A percentile compares a stretch with the other conserved stretches of the same genome.
These are phyloP conservation scores for Bolinopsis microptera DNA, from an alignment of 37 sponge, comb jelly and placozoan species.

Conservation along the genomic window DNA sequence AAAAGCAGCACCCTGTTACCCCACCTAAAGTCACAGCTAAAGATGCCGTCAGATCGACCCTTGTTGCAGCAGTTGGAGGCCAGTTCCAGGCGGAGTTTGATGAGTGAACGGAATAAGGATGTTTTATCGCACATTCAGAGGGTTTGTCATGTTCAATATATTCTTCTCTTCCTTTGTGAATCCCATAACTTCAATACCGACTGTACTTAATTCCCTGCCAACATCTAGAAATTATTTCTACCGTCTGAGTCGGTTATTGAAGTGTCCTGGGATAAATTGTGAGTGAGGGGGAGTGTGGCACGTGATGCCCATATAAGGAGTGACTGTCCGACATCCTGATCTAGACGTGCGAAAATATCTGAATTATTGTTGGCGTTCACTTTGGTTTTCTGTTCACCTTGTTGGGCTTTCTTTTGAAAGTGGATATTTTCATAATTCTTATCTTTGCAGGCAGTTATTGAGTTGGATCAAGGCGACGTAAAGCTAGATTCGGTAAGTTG, in stretches of 20 bases:
- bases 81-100: constrained; percentile 24
- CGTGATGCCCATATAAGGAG: too few species aligned
- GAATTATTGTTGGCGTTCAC: too few species aligned
- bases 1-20: constrained; percentile 14
- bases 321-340: too few species aligned
- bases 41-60: constrained; percentile 59
- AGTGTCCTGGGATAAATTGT: too few species aligned
- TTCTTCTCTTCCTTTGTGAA: background rate
- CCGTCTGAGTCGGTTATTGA: too few species aligned
- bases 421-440: background rate
- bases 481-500: constrained; percentile 59
- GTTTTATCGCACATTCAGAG: constrained; percentile 15
- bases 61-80: constrained; percentile 59
- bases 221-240: background rate
- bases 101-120: constrained; percentile 47
- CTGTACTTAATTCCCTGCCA: too few species aligned
- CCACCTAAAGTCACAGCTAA: constrained; percentile 28
- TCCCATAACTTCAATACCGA: too few species aligned
- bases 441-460: constrained; percentile 31
- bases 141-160: background rate
- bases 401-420: too few species aligned
- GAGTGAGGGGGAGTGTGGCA: too few species aligned
- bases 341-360: too few species aligned
- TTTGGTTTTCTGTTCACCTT: too few species aligned
- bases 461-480: constrained; percentile 29